phyloP scores from a whole-genome alignment of 2,797 vertebrate species.

The Eospalax fontanierii region DNA sequence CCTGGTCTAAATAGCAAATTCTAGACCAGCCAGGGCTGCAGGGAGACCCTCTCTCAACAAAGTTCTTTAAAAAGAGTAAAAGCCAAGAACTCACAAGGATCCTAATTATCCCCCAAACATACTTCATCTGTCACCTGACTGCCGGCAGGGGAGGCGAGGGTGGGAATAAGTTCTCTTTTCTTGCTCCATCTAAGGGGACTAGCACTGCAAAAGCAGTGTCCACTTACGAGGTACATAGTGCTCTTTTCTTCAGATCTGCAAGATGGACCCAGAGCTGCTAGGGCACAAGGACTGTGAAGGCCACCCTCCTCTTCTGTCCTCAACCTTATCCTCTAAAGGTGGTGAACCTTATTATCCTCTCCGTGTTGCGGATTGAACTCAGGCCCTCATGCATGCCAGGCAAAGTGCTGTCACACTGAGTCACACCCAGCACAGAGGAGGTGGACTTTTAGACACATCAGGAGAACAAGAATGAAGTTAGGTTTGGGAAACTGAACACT shows the following conservation, averaged over 20 bases:
- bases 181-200: neutral
- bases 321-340: neutral
- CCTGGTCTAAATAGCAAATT: no score
- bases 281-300: neutral
- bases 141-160: no score
- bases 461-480: neutral
- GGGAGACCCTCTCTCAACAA: no score
- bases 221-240: neutral
- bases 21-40: no score
- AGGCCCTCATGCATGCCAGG: neutral
- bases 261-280: neutral
- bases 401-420: neutral
- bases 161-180: neutral
- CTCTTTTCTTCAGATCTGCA: neutral
- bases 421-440: neutral
- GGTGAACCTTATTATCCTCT: neutral
- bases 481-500: neutral
- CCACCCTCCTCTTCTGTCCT: neutral
- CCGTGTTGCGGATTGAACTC: neutral
- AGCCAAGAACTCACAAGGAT: conserved; percentile 7
- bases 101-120: neutral
- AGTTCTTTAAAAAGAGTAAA: no score
- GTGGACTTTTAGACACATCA: neutral
- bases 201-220: neutral
- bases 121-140: neutral